Percentiles rank a stretch among this genome's conserved stretches.
These are phyloP conservation scores for Pseudomyrmex gracilis DNA, from an alignment of 1,140 invertebrate genomes.

Conservation along the genomic window DNA sequence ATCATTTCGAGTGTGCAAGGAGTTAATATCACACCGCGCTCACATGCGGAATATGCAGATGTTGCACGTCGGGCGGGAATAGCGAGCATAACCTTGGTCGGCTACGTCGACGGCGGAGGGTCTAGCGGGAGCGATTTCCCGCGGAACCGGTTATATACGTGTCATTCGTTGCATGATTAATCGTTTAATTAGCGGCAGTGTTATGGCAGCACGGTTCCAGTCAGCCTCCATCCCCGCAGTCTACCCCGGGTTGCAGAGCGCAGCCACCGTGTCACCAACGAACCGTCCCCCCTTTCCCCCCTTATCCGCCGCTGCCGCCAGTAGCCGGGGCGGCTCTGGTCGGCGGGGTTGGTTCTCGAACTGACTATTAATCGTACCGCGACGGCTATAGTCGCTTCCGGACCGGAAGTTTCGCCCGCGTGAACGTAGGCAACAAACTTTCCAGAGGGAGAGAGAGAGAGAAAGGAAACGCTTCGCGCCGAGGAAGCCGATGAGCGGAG, in stretches of 20 bases:
- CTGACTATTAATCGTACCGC: slow-evolving; percentile 75
- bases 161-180: slow-evolving; percentile 85
- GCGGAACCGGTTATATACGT: slow-evolving; percentile 79
- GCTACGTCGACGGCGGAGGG: slow-evolving; percentile 48
- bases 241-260: slow-evolving; percentile 59
- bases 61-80: slow-evolving; percentile 73
- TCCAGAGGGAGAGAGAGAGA: not conserved
- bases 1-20: slow-evolving; percentile 37
- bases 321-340: slow-evolving; percentile 37
- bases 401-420: slow-evolving; percentile 65
- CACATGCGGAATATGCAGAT: slow-evolving; percentile 76
- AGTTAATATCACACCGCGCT: slow-evolving; percentile 43
- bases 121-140: slow-evolving; percentile 74
- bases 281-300: slow-evolving; percentile 54
- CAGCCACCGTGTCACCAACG: slow-evolving; percentile 77
- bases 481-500: slow-evolving; percentile 53
- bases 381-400: slow-evolving; percentile 64
- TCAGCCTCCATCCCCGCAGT: slow-evolving; percentile 61
- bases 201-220: slow-evolving; percentile 82
- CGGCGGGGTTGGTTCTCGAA: slow-evolving; percentile 71
- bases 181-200: slow-evolving; percentile 85
- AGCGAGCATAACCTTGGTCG: slow-evolving; percentile 71
- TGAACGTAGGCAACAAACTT: slow-evolving; percentile 61
- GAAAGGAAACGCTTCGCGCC: slow-evolving; percentile 56
- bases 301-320: slow-evolving; percentile 18